Percentiles rank a stretch among this genome's conserved stretches.
These are phyloP conservation scores for Chaetodon trifasciatus DNA, from an alignment of 2,797 vertebrate species.

Conservation along the genomic window DNA sequence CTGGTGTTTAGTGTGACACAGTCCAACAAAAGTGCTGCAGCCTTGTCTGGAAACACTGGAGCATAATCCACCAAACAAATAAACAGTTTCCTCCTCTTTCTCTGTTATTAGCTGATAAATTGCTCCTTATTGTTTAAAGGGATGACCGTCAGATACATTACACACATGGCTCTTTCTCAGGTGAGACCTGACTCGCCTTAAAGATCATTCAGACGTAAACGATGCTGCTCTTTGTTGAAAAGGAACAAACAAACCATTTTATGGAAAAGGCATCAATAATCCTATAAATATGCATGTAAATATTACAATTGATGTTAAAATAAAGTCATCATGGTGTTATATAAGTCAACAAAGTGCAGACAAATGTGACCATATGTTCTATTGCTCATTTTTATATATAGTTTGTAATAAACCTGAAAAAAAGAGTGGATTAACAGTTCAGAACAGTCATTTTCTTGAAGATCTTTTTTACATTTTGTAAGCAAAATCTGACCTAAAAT, in stretches of 20 bases:
- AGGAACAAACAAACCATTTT: background rate
- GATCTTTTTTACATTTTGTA: too few relatives aligned
- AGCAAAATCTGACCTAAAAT: too few relatives aligned
- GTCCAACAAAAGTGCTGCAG: constrained; percentile 54
- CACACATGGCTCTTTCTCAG: background rate
- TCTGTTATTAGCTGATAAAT: constrained; percentile 37
- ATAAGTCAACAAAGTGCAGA: background rate
- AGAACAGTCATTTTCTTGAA: too few relatives aligned
- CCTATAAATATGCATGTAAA: background rate
- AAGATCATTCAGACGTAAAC: constrained; percentile 4
- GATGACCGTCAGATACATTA: background rate
- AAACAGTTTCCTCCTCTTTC: constrained; percentile 11
- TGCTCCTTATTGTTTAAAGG: constrained; percentile 21
- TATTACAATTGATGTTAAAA: background rate
- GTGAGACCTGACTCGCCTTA: background rate
- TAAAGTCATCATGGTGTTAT: background rate
- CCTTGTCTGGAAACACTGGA: constrained; percentile 46
- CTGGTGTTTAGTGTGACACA: constrained; percentile 61
- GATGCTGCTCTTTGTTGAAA: background rate
- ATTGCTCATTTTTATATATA: background rate
- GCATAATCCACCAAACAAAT: constrained; percentile 34
- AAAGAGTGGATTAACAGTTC: too few relatives aligned
- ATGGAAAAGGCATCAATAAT: background rate
- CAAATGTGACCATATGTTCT: background rate
- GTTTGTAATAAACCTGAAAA: background rate